Evolutionary conservation across 2,888 invertebrate genomes (phyloP).

Genomic region (Hydraecia micacea): DNA sequence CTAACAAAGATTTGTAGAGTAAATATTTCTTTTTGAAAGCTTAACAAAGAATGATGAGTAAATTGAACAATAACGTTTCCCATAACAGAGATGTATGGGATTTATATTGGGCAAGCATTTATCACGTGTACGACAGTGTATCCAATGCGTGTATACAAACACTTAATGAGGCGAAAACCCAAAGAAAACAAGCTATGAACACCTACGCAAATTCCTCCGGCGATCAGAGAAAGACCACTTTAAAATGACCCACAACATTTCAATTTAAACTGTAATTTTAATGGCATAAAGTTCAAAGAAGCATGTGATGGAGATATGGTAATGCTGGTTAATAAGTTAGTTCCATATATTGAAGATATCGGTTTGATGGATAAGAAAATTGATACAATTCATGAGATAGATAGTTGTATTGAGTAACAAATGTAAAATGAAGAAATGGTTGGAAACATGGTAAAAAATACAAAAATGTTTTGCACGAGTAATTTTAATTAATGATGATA

Average conservation of each 20-base stretch:
- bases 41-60: constrained; percentile 63
- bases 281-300: background rate
- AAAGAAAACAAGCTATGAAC: constrained; percentile 82
- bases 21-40: constrained; percentile 6
- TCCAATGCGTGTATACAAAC: constrained; percentile 85
- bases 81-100: constrained; percentile 75
- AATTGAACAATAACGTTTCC: constrained; percentile 79
- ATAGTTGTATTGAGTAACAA: constrained; percentile 27
- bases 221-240: constrained; percentile 54
- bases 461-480: background rate
- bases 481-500: background rate
- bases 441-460: background rate
- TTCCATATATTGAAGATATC: constrained; percentile 49
- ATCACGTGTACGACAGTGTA: constrained; percentile 76
- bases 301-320: background rate
- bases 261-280: constrained; percentile 12
- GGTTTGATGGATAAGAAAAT: constrained; percentile 42
- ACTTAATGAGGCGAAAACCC: constrained; percentile 86
- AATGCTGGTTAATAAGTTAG: constrained; percentile 29
- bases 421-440: constrained; percentile 15
- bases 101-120: constrained; percentile 83
- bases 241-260: background rate
- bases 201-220: constrained; percentile 81
- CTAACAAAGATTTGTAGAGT: background rate
- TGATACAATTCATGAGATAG: constrained; percentile 42